Evolutionary conservation across 2,797 vertebrate species (phyloP), one percentile per base, ranked within the genome.

Genomic region (Peromyscus melanophrys): DNA sequence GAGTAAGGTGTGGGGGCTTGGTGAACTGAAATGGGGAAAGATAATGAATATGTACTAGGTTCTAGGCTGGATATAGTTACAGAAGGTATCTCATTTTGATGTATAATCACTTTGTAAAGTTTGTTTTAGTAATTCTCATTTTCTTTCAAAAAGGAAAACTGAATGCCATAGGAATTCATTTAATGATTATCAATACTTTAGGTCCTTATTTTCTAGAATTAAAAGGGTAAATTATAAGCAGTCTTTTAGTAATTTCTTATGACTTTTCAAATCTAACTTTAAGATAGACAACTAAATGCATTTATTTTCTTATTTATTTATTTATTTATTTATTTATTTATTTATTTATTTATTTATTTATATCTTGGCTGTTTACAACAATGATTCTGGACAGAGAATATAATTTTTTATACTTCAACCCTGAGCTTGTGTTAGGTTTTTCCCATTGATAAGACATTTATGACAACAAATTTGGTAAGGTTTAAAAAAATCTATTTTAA

Each of bases 401-500:
- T 0, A 69, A 76, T 37, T 92, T 65, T 73, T 1, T 40, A 84
- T 25, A 63, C 78, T 78, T 40, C 65, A 89, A 71, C 25, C 94
- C 2, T 0, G 87, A 59, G 40, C 49, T 92, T 71, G 0, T 19
- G 96, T 97, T 29, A 88, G 92, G 49, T 86, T 83, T 96, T 23
- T 11, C 8, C 12, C 77, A 96, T 14, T 31, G 4, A 19, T 49
- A 71, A 59, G 77, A 67, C 43, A 87, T 90, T 98, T 97, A 73
- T 92, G 96, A 52, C 73, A 89, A 94, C 13, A 29, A 2, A 73
- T 96, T 83, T 67, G 1, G 0, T 1, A 0, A 81, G 46, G 17
- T 96, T 61, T 93, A 8, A n/a, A 1, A 94, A 96, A 92, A 0
- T 96, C 92, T 97, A 96, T 96, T 98, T 86, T 84, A 67, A 98